phyloP scores from a whole-genome alignment of 2,888 invertebrate genomes.

The Junonia oenone region DNA sequence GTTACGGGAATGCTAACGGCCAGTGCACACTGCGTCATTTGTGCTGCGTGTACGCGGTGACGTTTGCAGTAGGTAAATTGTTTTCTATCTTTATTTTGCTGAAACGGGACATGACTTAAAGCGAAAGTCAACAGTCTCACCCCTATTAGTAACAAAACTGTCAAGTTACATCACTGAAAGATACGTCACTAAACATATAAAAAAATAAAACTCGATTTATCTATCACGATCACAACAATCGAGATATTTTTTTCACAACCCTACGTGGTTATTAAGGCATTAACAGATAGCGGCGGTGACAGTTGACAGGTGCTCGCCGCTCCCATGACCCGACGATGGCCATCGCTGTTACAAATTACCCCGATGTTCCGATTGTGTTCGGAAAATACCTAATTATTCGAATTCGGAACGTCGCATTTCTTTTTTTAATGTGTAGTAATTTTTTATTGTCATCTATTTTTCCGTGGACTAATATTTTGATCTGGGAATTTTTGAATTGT shows the following conservation, averaged over 20 bases:
- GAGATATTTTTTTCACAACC: slow-evolving; percentile 27
- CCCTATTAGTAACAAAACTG: too few relatives aligned
- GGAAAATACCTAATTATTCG: slow-evolving; percentile 45
- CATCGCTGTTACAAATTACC: slow-evolving; percentile 64
- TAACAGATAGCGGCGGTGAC: slow-evolving; percentile 35
- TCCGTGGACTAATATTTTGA: not conserved
- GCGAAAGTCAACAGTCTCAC: too few relatives aligned
- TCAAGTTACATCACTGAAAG: too few relatives aligned
- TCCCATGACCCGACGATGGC: slow-evolving; percentile 52
- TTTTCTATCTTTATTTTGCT: not conserved
- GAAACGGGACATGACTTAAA: not conserved
- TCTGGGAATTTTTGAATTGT: not conserved
- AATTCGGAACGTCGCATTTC: slow-evolving; percentile 30
- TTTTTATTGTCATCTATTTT: not conserved
- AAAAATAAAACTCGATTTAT: slow-evolving; percentile 3
- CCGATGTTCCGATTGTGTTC: slow-evolving; percentile 51
- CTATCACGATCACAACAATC: slow-evolving; percentile 10
- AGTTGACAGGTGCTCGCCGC: slow-evolving; percentile 54
- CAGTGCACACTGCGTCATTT: slow-evolving; percentile 22
- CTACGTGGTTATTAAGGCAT: slow-evolving; percentile 49
- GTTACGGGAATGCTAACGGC: slow-evolving; percentile 51
- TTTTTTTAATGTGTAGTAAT: slow-evolving; percentile 21
- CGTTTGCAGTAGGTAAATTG: slow-evolving; percentile 2
- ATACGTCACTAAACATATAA: slow-evolving; percentile 1
- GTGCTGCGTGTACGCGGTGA: slow-evolving; percentile 1